Percentiles rank a stretch among this genome's conserved stretches.
phyloP scores from a whole-genome alignment of 2,113 vertebrate genomes.

The Psilopsiagon aymara region DNA sequence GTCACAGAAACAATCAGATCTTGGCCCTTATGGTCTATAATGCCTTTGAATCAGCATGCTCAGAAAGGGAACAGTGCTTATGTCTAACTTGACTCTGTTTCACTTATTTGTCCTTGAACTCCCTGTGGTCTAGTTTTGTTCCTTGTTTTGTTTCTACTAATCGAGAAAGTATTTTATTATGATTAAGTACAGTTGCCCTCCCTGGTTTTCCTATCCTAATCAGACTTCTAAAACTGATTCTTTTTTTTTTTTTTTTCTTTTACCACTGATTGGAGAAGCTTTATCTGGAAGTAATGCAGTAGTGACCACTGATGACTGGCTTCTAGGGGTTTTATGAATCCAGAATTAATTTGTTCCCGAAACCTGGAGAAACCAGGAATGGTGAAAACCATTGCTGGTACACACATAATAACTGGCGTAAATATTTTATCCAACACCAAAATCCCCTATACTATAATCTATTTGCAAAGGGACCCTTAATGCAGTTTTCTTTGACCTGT shows the following conservation, averaged over 20 bases:
- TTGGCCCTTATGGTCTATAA: background rate
- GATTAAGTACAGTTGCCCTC: background rate
- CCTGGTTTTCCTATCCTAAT: background rate
- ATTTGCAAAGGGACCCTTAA: background rate
- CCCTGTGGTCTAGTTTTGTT: background rate
- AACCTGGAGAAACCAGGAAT: background rate
- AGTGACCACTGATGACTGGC: background rate
- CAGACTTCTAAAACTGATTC: background rate
- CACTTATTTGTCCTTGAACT: background rate
- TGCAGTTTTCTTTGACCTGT: background rate
- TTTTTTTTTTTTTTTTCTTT: background rate
- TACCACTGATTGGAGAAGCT: background rate
- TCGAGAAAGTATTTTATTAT: background rate
- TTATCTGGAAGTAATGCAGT: background rate
- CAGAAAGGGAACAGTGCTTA: background rate
- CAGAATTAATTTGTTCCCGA: conserved; percentile 16
- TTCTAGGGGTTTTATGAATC: background rate
- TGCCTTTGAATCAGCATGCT: background rate
- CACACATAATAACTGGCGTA: background rate
- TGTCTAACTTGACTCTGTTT: background rate
- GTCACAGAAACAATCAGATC: conserved; percentile 14
- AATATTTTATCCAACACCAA: background rate
- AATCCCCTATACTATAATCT: background rate
- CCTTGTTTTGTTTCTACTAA: background rate
- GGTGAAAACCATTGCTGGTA: background rate